Percentiles rank a stretch among this genome's conserved stretches.
Evolutionary conservation across 2,888 invertebrate genomes (phyloP).

Genomic region (Microctonus hyperodae): DNA sequence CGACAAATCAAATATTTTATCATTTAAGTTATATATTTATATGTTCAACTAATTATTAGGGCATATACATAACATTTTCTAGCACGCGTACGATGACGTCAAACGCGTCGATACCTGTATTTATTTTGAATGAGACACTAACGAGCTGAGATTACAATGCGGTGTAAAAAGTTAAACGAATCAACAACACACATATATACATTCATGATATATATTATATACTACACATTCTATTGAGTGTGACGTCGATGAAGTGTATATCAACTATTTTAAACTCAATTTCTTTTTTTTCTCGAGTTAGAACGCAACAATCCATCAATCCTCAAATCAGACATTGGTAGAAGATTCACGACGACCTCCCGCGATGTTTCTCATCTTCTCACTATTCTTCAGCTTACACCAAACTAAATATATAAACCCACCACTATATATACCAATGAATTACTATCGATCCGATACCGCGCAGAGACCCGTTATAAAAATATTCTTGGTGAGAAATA

Average conservation of each 20-base stretch:
- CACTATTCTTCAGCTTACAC: slow-evolving; percentile 39
- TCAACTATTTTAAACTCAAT: not conserved
- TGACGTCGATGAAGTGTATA: slow-evolving; percentile 28
- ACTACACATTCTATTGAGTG: slow-evolving; percentile 16
- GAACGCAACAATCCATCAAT: slow-evolving; percentile 57
- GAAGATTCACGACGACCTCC: slow-evolving; percentile 51
- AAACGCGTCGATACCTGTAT: slow-evolving; percentile 41
- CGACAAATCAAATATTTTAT: not conserved
- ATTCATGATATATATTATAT: too few relatives aligned
- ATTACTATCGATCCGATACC: slow-evolving; percentile 12
- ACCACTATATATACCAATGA: slow-evolving; percentile 1
- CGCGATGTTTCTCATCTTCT: slow-evolving; percentile 61
- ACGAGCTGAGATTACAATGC: slow-evolving; percentile 54
- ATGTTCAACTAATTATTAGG: not conserved
- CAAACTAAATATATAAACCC: not conserved
- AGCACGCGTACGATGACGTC: slow-evolving; percentile 28
- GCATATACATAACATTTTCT: not conserved
- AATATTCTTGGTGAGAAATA: not conserved
- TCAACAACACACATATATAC: slow-evolving; percentile 12
- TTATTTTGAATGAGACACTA: slow-evolving; percentile 56
- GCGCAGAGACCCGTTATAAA: not conserved
- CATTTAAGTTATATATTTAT: not conserved
- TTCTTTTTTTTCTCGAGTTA: not conserved
- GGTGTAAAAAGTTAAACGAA: slow-evolving; percentile 10
- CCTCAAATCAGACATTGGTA: slow-evolving; percentile 40